Evolutionary conservation across 1,140 invertebrate species (phyloP), one percentile per base, ranked within the genome.

Genomic region (Colletes latitarsis): DNA sequence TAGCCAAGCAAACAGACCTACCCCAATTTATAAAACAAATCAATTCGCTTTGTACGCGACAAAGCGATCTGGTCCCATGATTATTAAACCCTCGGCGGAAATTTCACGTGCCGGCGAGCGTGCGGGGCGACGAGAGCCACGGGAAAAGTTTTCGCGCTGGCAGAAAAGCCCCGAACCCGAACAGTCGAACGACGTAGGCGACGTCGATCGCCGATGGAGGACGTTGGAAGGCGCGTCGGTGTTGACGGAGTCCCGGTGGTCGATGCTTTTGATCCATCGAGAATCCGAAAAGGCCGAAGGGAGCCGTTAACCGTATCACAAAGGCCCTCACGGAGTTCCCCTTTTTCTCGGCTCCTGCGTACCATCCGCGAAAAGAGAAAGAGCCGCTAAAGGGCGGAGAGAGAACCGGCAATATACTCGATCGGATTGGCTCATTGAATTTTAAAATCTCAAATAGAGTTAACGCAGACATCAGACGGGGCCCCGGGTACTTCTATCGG

Each of bases 391-490:
- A 21, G 71, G 41, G 67, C 53, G 14, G n/a, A 81, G 67, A 66
- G 63, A 52, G 74, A 85, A 46, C 49, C 64, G 60, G 41, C 62
- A 72, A 82, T 82, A 82, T 64, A 80, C 71, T 68, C 85, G 84
- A 86, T 86, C 84, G 75, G 78, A 89, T 87, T 82, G 85, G 82
- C 81, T 88, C 88, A 83, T 89, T 89, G 86, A 89, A 89, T 88
- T 89, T 87, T 82, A 85, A 89, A 89, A 87, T 89, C 55, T 73
- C 86, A 82, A 82, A 86, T 86, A 86, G 76, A 86, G 85, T 87
- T 87, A 87, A 77, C 77, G 76, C 68, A 83, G 81, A 86, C 84
- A 86, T 86, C 81, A 77, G 76, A 86, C 60, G 77, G 19, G 21
- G 62, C 55, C 2, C 53, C 43, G 53, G 66, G 46, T 52, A 57